Base-by-base conservation (phyloP, 2,888 invertebrate species). In the Congeria kusceri region DNA sequence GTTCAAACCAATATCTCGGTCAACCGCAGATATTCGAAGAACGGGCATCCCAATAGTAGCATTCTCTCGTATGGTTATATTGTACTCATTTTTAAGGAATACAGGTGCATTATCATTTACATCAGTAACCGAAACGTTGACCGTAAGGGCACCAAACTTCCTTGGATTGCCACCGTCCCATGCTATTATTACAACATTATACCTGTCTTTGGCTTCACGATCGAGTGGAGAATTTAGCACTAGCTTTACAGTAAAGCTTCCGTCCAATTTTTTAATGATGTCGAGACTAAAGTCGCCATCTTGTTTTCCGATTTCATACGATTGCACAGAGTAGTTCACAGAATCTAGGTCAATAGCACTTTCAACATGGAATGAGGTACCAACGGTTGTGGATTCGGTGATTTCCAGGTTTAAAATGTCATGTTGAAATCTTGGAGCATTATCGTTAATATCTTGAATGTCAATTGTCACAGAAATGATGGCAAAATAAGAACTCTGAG, bases 1-100 rank as follows among this genome's bases (percentile, higher is more conserved):
- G 91, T 98, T 98, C 7, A 95, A 95, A 3, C 97, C 98, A 83
- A 96, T 95, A 91, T 98, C 98, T 53, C 95, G 95, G 92, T 99
- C 98, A 3, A 95, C 95, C 0, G 98, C 98, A 15, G 95, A 95
- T 0, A 98, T 96, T 53, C 80, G 78, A 27, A 89, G 46, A n/a
- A 91, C 83, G n/a, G 87, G 78, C 0, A 86, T 77, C 18, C 85
- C 84, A 25, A 86, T 65, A 13, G 80, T 77, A 0, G 80, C 77
- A 71, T 90, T 87, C 61, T 91, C 91, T 32, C 72, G 56, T 0
- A 91, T 85, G 32, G 86, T 86, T 3, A 86, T 77, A 66, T 88
- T 89, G 76, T 90, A 91, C 7, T 79, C 77, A 3, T 66, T 23
- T 32, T 88, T 53, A 23, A 63, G 49, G 72, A 91, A 91, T 28